Conservation (phyloP, 2,113 vertebrate genomes). For the Paramormyrops kingsleyae region DNA sequence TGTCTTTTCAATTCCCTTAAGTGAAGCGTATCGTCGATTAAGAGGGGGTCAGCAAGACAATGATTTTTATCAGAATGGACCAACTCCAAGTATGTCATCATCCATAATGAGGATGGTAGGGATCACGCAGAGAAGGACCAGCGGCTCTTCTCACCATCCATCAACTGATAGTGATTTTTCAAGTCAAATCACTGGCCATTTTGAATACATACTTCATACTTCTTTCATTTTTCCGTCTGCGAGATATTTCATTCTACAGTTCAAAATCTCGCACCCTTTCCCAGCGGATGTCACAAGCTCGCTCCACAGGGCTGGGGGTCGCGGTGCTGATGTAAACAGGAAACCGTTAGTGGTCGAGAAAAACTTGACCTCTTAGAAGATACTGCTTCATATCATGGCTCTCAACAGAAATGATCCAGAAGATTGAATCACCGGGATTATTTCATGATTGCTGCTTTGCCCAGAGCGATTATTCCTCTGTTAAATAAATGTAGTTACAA, state of each 20-base stretch:
- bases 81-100: constrained; percentile 30
- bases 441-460: constrained; percentile 15
- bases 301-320: constrained; percentile 15
- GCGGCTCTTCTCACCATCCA: background rate
- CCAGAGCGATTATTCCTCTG: background rate
- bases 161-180: background rate
- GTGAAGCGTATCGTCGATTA: constrained; percentile 39
- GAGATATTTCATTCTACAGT: background rate
- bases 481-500: background rate
- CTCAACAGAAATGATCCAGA: constrained; percentile 21
- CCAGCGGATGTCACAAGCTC: constrained; percentile 22
- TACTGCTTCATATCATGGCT: constrained; percentile 18
- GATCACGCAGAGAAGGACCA: background rate
- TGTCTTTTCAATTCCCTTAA: constrained; percentile 39
- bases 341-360: constrained; percentile 32
- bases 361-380: constrained; percentile 29
- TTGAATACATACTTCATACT: background rate
- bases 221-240: background rate
- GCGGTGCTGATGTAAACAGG: constrained; percentile 30
- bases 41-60: constrained; percentile 31
- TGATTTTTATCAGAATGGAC: constrained; percentile 40
- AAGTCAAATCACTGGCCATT: background rate
- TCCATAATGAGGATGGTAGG: background rate
- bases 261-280: background rate
- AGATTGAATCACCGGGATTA: constrained; percentile 28